Evolutionary conservation across 2,113 vertebrate species (phyloP), one percentile per base, ranked within the genome.

Genomic region (Oncorhynchus gorbuscha): DNA sequence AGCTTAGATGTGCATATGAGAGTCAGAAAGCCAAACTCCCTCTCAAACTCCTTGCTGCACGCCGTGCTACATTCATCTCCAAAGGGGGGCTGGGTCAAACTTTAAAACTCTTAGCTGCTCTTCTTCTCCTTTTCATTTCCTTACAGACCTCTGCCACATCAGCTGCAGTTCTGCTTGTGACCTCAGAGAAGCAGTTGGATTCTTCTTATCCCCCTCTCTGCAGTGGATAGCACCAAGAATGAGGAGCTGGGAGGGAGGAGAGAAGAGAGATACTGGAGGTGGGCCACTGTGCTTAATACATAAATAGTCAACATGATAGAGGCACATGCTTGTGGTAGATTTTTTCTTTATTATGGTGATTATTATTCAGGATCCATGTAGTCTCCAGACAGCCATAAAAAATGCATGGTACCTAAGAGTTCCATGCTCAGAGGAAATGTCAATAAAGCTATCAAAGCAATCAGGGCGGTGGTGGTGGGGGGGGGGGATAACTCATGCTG

Each of bases 1-100:
- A 68, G 81, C 88, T 92, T 79, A 88, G 91, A 91, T 88, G 90
- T 92, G 89, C 79, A 91, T 83, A 87, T 88, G 82, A 91, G 75
- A 71, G 78, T 77, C 75, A 84, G 77, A 78, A 72, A 88, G 84
- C 82, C 81, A 76, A 76, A 87, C 87, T 85, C 81, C 39, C 78
- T 84, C 82, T 82, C 85, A 88, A 83, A 83, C 71, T 75, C 84
- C 82, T 71, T 39, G 24, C 66, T 62, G 48, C 84, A 81, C 7
- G 74, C 85, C 81, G 80, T 66, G 84, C 81, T 79, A 76, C 85
- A 78, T 85, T 81, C 64, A 78, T 86, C 87, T 82, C 81, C 75
- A 81, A 86, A 85, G 78, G 71, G 74, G 77, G 75, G 78, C 73
- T 28, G 70, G 87, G 90, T 87, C 85, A 90, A 12, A 45, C 39